These are phyloP conservation scores for Hylaea fasciaria DNA, from an alignment of 2,888 invertebrate genomes.

Conservation along the genomic window DNA sequence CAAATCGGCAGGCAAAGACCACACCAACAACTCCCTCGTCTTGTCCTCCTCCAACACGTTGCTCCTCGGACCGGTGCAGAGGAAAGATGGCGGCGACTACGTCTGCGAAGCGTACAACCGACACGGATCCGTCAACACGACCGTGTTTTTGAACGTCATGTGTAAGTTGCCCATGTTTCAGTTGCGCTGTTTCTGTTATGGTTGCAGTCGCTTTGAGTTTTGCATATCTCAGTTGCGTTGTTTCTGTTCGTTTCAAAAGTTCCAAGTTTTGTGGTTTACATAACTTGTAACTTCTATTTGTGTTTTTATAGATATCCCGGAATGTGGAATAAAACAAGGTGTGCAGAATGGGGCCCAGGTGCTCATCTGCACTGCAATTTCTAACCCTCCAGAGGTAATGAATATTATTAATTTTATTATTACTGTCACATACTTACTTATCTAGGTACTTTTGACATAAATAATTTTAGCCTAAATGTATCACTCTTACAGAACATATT, in stretches of 20 bases:
- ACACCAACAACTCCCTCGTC: conserved; percentile 64
- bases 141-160: conserved; percentile 91
- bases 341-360: conserved; percentile 90
- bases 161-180: conserved; percentile 87
- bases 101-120: conserved; percentile 91
- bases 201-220: no score
- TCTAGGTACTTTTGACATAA: no score
- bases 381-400: conserved; percentile 90
- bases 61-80: conserved; percentile 86
- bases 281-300: not conserved
- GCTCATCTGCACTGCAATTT: conserved; percentile 91
- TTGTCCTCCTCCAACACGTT: conserved; percentile 76
- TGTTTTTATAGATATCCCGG: conserved; percentile 88
- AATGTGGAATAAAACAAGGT: conserved; percentile 91
- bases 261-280: no score
- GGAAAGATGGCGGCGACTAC: conserved; percentile 91
- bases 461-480: no score
- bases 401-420: not conserved
- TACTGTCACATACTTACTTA: no score
- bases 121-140: conserved; percentile 89
- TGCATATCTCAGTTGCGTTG: no score
- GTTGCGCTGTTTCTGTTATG: no score
- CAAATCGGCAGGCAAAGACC: conserved; percentile 58
- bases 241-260: no score
- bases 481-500: no score